Base-by-base conservation (phyloP, 2,888 invertebrate species). In the Lithophane semibrunnea region DNA sequence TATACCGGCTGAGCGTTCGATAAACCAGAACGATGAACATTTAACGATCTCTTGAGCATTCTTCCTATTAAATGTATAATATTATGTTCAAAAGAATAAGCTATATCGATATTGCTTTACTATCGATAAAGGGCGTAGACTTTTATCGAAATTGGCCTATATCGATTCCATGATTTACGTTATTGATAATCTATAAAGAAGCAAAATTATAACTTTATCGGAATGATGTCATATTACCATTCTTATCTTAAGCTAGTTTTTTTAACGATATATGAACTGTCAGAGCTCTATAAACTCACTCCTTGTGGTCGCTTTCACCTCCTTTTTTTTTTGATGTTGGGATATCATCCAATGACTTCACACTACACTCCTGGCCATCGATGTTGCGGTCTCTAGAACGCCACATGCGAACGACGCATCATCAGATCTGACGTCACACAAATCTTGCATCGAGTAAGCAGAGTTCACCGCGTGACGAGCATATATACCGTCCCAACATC, bases 1-100 rank as follows among this genome's bases (percentile, higher is more conserved):
- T 92, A 89, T 86, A 94, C 93, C 77, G 90, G 18, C 73, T 54
- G 44, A 29, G 66, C 77, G 85, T 78, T 86, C 75, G 73, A 80
- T 82, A 81, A 88, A 84, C 88, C 79, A 73, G 65, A 76, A 73
- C 66, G 77, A 75, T 80, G 75, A 78, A 79, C 77, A 58, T 86
- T 88, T 75, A 82, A 79, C 79, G 67, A 67, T 72, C 69, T 77
- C 73, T 58, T n/a, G 71, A 75, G 68, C 63, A 77, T 64, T 75
- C 49, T 68, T n/a, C 52, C 52, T 24, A 18, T n/a, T 79, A 70
- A 60, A 60, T 21, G 9, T 66, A 42, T 12, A 9, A 12, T n/a
- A 56, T 12, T 54, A 61, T 73, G 58, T 54, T 60, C 63, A 52
- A 69, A 75, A 73, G 56, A 75, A 49, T 44, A 56, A 61, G 18